Conservation (phyloP, 2,113 vertebrate species). For the Chloropsis cyanopogon region DNA sequence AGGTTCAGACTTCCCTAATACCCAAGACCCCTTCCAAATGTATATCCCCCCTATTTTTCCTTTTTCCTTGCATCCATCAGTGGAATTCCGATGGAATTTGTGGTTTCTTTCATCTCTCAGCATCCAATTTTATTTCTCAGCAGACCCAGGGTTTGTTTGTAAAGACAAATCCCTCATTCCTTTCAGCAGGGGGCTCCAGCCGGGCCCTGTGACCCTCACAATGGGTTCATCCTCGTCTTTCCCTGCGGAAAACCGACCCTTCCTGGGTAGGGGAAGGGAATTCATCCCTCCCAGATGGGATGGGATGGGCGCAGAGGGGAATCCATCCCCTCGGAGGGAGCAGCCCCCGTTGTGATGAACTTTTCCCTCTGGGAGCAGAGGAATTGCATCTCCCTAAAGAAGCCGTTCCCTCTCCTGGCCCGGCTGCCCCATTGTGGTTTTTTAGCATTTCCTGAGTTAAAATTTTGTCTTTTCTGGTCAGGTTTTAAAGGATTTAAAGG, state of each 20-base stretch:
- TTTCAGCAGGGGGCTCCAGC: neutral
- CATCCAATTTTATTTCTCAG: neutral
- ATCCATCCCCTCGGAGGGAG: neutral
- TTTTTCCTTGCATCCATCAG: neutral
- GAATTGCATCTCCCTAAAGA: neutral
- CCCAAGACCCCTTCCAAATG: neutral
- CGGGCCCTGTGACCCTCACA: accelerated
- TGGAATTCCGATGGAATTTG: neutral
- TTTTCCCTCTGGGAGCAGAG: conserved; percentile 19
- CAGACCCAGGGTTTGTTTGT: no score
- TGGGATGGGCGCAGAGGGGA: neutral
- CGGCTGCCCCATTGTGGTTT: neutral
- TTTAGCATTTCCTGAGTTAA: neutral
- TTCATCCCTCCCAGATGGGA: no score
- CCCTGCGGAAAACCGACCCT: neutral
- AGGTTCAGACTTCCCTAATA: neutral
- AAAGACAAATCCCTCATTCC: neutral
- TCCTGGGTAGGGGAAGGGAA: neutral
- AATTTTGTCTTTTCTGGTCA: neutral
- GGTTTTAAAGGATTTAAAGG: neutral
- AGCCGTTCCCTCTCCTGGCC: neutral
- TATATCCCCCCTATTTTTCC: no score
- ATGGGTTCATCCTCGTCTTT: accelerated
- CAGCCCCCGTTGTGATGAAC: neutral
- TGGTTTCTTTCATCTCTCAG: neutral